These are phyloP conservation scores for Orchestia grillus DNA, from an alignment of 1,140 invertebrate genomes.

Conservation along the genomic window DNA sequence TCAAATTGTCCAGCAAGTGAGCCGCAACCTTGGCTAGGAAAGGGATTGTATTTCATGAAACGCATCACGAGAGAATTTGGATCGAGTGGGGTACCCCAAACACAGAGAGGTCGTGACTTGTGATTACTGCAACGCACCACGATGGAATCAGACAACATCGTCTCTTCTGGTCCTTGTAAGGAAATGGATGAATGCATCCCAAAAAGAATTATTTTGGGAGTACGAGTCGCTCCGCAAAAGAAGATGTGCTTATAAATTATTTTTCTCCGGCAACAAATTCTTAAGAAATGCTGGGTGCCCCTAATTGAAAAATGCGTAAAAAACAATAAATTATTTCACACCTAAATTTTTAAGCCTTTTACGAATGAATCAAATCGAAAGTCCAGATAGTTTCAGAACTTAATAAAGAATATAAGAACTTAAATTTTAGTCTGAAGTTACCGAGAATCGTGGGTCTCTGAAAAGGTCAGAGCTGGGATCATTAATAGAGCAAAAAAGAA, in stretches of 20 bases:
- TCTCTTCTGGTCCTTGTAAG: slow-evolving; percentile 1
- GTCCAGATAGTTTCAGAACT: not conserved
- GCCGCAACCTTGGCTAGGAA: not conserved
- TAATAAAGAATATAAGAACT: not conserved
- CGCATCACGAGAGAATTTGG: slow-evolving; percentile 34
- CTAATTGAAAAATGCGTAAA: not conserved
- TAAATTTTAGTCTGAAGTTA: not conserved
- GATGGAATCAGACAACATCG: slow-evolving; percentile 38
- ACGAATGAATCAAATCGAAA: not conserved
- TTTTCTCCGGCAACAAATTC: not conserved
- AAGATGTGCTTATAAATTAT: not conserved
- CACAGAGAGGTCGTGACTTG: slow-evolving; percentile 45
- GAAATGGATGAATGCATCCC: not conserved
- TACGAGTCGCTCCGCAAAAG: not conserved
- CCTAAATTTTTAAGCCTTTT: not conserved
- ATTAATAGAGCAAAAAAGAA: slow-evolving; percentile 44
- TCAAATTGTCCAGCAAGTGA: slow-evolving; percentile 19
- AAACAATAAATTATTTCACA: not conserved
- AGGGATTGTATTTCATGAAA: slow-evolving; percentile 46
- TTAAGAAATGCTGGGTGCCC: not conserved
- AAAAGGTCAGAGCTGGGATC: slow-evolving; percentile 35
- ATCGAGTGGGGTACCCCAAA: slow-evolving; percentile 6
- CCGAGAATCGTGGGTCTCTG: not conserved
- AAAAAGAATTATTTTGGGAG: not conserved
- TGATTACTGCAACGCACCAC: slow-evolving; percentile 30